These are phyloP conservation scores for Sebastes elongatus DNA, from an alignment of 2,797 vertebrate genomes.

Conservation along the genomic window DNA sequence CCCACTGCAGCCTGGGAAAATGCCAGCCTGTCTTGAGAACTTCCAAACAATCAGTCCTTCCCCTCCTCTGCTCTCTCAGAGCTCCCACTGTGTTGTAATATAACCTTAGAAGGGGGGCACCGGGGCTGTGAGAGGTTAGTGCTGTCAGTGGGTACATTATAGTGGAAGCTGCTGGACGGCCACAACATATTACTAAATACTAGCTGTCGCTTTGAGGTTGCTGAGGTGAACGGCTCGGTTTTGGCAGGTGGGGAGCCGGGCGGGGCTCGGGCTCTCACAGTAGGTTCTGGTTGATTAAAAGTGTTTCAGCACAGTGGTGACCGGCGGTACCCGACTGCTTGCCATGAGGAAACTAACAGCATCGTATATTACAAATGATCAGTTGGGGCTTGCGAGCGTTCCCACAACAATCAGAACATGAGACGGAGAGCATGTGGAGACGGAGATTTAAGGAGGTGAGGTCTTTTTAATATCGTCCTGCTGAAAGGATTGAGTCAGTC, in stretches of 20 bases:
- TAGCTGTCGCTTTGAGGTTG: conserved; percentile 80
- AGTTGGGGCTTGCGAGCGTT: conserved; percentile 56
- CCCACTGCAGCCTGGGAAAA: conserved; percentile 80
- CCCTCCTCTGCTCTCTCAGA: conserved; percentile 65
- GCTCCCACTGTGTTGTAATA: conserved; percentile 84
- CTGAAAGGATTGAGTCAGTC: conserved; percentile 37
- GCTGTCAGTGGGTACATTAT: conserved; percentile 77
- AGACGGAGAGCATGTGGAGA: conserved; percentile 65
- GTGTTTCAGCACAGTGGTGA: conserved; percentile 71
- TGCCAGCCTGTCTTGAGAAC: conserved; percentile 78
- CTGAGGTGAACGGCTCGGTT: conserved; percentile 82
- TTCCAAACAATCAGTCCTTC: conserved; percentile 72
- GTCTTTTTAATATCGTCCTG: conserved; percentile 68
- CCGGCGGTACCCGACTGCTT: conserved; percentile 67
- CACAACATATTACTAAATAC: conserved; percentile 83
- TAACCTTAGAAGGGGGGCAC: conserved; percentile 74
- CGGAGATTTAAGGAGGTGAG: conserved; percentile 66
- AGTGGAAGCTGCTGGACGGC: conserved; percentile 68
- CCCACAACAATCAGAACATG: conserved; percentile 73
- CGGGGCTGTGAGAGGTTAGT: conserved; percentile 69
- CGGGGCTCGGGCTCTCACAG: conserved; percentile 66
- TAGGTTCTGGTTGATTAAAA: conserved; percentile 83
- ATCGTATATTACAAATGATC: conserved; percentile 76
- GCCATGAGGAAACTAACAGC: conserved; percentile 68
- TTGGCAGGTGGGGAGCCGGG: conserved; percentile 71